Conservation (phyloP, 2,888 invertebrate species). For the Metalampra italica region DNA sequence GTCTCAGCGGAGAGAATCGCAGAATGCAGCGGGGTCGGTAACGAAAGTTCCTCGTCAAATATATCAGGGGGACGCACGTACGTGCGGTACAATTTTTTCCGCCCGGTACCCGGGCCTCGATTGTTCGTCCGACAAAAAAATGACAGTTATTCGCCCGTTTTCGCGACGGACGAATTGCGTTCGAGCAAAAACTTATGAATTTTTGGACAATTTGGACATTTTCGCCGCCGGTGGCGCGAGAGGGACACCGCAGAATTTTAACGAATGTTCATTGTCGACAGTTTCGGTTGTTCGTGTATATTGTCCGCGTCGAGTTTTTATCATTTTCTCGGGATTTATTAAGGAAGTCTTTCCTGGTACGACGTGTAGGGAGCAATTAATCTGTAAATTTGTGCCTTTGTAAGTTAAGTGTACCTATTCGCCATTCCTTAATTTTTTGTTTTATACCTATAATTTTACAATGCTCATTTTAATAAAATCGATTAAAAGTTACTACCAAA, state of each 20-base stretch:
- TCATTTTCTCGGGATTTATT: constrained; percentile 29
- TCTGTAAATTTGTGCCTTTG: too few relatives aligned
- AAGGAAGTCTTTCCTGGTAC: constrained; percentile 16
- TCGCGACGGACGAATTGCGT: constrained; percentile 38
- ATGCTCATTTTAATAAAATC: too few relatives aligned
- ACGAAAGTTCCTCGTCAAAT: constrained; percentile 45
- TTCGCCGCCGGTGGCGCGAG: constrained; percentile 35
- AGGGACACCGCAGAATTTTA: constrained; percentile 35
- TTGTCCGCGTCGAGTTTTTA: constrained; percentile 35
- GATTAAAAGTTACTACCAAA: too few relatives aligned
- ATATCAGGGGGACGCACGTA: constrained; percentile 44
- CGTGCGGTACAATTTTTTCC: too few relatives aligned
- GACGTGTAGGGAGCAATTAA: too few relatives aligned
- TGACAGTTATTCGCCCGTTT: constrained; percentile 48
- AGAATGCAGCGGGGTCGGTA: constrained; percentile 25
- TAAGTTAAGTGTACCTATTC: too few relatives aligned
- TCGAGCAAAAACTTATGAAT: constrained; percentile 43
- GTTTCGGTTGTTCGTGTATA: constrained; percentile 26
- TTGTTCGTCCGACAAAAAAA: constrained; percentile 45
- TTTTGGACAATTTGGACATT: constrained; percentile 44
- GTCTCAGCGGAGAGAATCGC: constrained; percentile 13
- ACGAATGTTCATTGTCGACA: constrained; percentile 39
- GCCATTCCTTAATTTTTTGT: too few relatives aligned
- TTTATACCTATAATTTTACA: too few relatives aligned
- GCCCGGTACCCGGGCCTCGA: constrained; percentile 37